Evolutionary conservation across 1,140 invertebrate genomes (phyloP), one percentile per base, ranked within the genome.

Genomic region (Theocolax elegans): DNA sequence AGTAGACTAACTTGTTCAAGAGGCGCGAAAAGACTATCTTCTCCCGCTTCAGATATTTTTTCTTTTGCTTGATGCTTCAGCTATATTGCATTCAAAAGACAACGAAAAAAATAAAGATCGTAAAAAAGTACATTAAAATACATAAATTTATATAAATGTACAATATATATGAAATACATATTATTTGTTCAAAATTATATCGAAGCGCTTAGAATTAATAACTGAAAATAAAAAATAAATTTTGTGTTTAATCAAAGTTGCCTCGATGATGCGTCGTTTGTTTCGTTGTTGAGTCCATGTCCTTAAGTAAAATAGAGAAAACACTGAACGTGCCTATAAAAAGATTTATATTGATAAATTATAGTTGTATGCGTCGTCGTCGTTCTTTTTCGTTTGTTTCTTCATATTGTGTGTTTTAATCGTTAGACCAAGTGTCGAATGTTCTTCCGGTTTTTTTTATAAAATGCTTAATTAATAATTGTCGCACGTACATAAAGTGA

Each of bases 21-120:
- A 69, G 92, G 91, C 21, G 90, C 89, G 85, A 92, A 92, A 53
- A 91, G 85, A 80, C 89, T 89, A 71, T 89, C 91, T 68, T 92
- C 91, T 67, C 91, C 87, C n/a, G 85, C 90, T 81, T 89, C 91
- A 12, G 87, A 86, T 48, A 91, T 87, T 84, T 90, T 91, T 84
- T 91, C 90, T 82, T 90, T 90, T 72, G 90, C 91, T 86, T 90
- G 88, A 76, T 87, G 84, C 77, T 90, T 89, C 49, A 89, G 79
- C 88, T 89, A 67, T 58, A 23, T 29, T 21, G 42, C 12, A 31
- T 46, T 42, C 17, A 56, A 13, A 56, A 9, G 19, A 12, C 15
- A 7, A 15, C n/a, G 15, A 27, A 27, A 44, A 0, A 6, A 35
- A 35, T 35, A 35, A 35, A 35, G 4, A 35, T 35, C 10, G 31